Evolutionary conservation across 2,113 vertebrate genomes (phyloP), one percentile per base, ranked within the genome.

Genomic region (Ophthalmolycus amberensis): DNA sequence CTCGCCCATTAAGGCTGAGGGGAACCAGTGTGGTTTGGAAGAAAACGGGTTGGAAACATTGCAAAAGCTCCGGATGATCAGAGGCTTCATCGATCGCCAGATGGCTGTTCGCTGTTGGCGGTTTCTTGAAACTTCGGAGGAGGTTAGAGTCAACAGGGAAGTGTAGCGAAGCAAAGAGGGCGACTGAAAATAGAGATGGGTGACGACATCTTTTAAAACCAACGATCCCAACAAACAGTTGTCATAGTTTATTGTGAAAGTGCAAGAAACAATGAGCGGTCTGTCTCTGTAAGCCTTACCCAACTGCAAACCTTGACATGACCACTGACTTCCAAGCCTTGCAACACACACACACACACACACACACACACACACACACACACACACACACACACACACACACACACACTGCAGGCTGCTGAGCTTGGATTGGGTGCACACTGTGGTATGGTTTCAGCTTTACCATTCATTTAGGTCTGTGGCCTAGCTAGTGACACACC

Each of bases 81-180:
- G 56, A n/a, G 46, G 42, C 52, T 59, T 2, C 79, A 91, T 94
- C 81, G 90, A 94, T 90, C 76, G 88, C 42, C 70, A 70, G 73
- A 92, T 91, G 88, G 88, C 73, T 62, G 71, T 92, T 91, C 44
- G 72, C 75, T 90, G 90, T 91, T 65, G 73, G 93, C 66, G 90
- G 92, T 91, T 94, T 92, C 72, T 63, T 18, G 9, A 78, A 80
- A 86, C 80, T 84, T 84, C 78, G 20, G 5, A 42, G 48, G 32
- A 48, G 64, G 64, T 92, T 83, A 89, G 52, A 83, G 66, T 92
- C 88, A 92, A 52, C 46, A 34, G 54, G 67, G 72, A 88, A 85
- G 77, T 86, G 76, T 63, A 72, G 85, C 63, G 70, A 68, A 85
- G 71, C 34, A 68, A 83, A 65, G 44, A 77, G 37, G 70, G 66